Conservation (phyloP, 2,888 invertebrate genomes). For the Pristionchus exspectatus region DNA sequence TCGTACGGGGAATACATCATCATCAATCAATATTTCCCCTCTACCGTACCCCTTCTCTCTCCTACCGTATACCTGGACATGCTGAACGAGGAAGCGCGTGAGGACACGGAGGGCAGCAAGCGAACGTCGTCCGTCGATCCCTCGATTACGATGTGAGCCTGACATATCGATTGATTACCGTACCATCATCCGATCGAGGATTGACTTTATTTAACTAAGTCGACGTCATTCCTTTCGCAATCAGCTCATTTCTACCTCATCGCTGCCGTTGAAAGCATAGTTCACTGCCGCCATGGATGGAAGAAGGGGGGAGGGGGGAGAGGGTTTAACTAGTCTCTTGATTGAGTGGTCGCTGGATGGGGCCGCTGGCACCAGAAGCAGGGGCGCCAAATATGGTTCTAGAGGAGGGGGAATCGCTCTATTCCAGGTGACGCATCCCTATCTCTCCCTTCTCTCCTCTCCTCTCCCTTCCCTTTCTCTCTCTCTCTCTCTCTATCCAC, state of each 20-base stretch:
- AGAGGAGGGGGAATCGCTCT: background rate
- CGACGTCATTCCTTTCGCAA: background rate
- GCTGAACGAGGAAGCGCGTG: constrained; percentile 68
- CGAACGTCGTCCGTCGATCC: constrained; percentile 76
- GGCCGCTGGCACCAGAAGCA: background rate
- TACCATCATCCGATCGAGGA: background rate
- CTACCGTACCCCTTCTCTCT: background rate
- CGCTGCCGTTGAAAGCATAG: constrained; percentile 16
- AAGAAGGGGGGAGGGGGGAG: background rate
- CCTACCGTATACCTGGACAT: constrained; percentile 68
- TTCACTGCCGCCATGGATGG: constrained; percentile 15
- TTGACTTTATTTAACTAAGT: background rate
- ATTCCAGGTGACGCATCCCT: constrained; percentile 38
- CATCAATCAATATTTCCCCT: constrained; percentile 5
- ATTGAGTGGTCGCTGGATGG: background rate
- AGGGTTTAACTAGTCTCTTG: background rate
- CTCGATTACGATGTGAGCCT: constrained; percentile 66
- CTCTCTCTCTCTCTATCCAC: background rate
- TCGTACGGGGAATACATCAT: constrained; percentile 31
- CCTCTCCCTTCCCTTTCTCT: background rate
- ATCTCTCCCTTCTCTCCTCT: background rate
- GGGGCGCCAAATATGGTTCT: constrained; percentile 4
- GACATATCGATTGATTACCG: background rate
- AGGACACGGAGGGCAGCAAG: constrained; percentile 72
- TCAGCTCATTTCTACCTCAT: constrained; percentile 14